Percentiles rank a stretch among this genome's conserved stretches.
Evolutionary conservation across 2,113 vertebrate genomes (phyloP).

Genomic region (Pheucticus melanocephalus): DNA sequence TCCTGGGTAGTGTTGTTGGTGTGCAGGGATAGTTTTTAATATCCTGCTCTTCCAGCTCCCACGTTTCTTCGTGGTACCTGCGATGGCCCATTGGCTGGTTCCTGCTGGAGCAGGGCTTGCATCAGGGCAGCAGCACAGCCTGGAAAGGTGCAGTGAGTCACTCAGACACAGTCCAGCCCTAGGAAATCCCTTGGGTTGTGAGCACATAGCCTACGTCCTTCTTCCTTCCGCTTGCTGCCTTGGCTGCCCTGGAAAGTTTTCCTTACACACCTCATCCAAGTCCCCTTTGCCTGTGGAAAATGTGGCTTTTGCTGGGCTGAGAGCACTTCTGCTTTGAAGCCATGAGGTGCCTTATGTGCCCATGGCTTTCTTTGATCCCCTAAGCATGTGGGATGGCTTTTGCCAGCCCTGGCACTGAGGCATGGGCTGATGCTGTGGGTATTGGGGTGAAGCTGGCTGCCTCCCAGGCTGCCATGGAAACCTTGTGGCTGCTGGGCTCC

Average conservation of each 20-base stretch:
- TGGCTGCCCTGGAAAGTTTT: background rate
- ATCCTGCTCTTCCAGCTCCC: background rate
- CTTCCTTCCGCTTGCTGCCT: background rate
- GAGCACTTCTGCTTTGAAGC: background rate
- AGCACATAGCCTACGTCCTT: background rate
- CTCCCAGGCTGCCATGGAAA: background rate
- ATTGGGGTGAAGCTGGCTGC: background rate
- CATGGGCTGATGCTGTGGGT: background rate
- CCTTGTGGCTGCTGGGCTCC: background rate
- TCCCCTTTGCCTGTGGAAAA: background rate
- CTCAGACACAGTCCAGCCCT: background rate
- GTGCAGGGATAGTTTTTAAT: background rate
- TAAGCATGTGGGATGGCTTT: background rate
- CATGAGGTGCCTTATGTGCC: background rate
- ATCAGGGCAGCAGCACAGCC: background rate
- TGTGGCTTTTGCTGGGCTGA: background rate
- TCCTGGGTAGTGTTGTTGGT: background rate
- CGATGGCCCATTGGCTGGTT: accelerated
- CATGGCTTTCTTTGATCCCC: background rate
- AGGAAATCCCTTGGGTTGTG: background rate
- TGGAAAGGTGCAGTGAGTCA: background rate
- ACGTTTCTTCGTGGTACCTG: accelerated
- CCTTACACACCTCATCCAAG: background rate
- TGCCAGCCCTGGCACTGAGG: accelerated
- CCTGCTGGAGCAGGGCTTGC: background rate